A percentile compares a stretch with the other conserved stretches of the same genome.
phyloP scores from a whole-genome alignment of 2,888 invertebrate genomes.

The Nemotelus nigrinus region DNA sequence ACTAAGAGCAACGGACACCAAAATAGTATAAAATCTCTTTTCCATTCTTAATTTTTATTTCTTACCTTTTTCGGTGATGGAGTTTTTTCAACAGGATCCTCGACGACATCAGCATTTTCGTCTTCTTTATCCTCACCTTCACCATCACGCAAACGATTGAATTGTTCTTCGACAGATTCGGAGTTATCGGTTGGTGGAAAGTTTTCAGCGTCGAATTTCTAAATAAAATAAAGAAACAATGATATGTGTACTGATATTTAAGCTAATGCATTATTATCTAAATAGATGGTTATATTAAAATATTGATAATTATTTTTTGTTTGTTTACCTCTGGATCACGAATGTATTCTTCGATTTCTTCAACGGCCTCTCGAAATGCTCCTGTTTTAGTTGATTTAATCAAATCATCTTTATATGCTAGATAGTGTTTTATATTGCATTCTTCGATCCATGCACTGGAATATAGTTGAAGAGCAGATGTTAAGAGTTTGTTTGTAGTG shows the following conservation, averaged over 20 bases:
- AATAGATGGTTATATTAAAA: no score
- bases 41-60: not conserved
- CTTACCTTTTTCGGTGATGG: slow-evolving; percentile 52
- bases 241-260: not conserved
- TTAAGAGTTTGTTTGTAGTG: not conserved
- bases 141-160: slow-evolving; percentile 74
- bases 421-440: slow-evolving; percentile 82
- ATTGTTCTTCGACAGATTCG: slow-evolving; percentile 72
- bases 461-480: slow-evolving; percentile 46
- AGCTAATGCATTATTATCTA: not conserved
- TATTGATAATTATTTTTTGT: not conserved
- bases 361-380: slow-evolving; percentile 81
- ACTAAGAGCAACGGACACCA: no score
- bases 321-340: slow-evolving; percentile 68
- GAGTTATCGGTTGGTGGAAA: not conserved
- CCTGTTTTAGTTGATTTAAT: slow-evolving; percentile 78
- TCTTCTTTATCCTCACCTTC: not conserved
- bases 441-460: slow-evolving; percentile 91
- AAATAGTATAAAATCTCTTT: no score
- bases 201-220: slow-evolving; percentile 46
- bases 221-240: slow-evolving; percentile 8
- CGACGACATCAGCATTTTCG: not conserved
- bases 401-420: slow-evolving; percentile 80
- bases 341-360: slow-evolving; percentile 82
- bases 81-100: slow-evolving; percentile 51